These are phyloP conservation scores for Drosophila kepulauana DNA, from an alignment of 1,140 invertebrate genomes.

Conservation along the genomic window DNA sequence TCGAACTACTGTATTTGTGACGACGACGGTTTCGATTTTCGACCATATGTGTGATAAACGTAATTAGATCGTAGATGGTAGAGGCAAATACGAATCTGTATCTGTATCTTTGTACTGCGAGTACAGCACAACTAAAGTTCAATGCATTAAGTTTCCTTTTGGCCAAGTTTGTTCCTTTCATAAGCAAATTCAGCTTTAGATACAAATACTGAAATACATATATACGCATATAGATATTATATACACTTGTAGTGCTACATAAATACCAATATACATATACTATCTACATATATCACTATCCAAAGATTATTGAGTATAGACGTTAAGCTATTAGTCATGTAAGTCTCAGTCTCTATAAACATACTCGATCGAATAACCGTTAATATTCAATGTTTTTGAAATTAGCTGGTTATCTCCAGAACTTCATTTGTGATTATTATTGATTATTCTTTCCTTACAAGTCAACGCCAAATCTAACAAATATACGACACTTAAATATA, in stretches of 20 bases:
- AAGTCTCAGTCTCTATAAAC: conserved; percentile 37
- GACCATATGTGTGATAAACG: conserved; percentile 78
- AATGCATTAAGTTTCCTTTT: conserved; percentile 75
- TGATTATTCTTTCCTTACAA: conserved; percentile 6
- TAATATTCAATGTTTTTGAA: conserved; percentile 19
- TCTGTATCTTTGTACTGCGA: conserved; percentile 28
- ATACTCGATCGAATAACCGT: conserved; percentile 30
- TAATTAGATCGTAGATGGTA: conserved; percentile 46
- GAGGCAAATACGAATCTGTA: conserved; percentile 7
- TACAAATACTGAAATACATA: conserved; percentile 38
- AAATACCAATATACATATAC: conserved; percentile 18
- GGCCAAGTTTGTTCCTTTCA: conserved; percentile 75
- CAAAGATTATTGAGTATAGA: conserved; percentile 48
- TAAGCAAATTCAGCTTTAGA: conserved; percentile 69
- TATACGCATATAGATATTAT: conserved; percentile 26
- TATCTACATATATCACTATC: conserved; percentile 44
- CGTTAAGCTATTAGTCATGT: conserved; percentile 54
- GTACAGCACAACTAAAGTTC: conserved; percentile 49
- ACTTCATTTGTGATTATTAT: neutral
- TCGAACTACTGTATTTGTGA: conserved; percentile 31
- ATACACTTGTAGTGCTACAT: conserved; percentile 12
- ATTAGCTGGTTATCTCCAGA: neutral
- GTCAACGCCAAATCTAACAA: conserved; percentile 27
- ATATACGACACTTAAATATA: conserved; percentile 19
- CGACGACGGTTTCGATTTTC: conserved; percentile 55